A percentile compares a stretch with the other conserved stretches of the same genome.
These are phyloP conservation scores for Callithrix jacchus DNA, from an alignment of 2,113 vertebrate genomes.

Conservation along the genomic window DNA sequence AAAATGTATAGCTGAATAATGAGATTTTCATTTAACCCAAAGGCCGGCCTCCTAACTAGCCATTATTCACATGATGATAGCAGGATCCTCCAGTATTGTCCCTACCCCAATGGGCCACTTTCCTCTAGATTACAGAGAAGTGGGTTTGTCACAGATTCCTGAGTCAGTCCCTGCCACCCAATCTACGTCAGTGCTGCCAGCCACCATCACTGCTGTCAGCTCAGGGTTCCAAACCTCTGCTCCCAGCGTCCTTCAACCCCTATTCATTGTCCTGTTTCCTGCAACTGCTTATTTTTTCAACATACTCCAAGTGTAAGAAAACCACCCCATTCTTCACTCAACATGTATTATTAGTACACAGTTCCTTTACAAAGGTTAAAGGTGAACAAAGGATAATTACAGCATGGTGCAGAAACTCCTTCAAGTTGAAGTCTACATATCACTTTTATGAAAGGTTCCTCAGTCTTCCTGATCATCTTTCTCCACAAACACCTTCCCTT, in stretches of 20 bases:
- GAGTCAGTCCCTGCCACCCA: neutral
- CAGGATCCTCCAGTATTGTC: neutral
- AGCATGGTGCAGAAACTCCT: neutral
- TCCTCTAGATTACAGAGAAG: constrained; percentile 23
- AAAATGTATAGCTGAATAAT: constrained; percentile 9
- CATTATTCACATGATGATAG: neutral
- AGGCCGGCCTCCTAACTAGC: neutral
- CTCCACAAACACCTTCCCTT: neutral
- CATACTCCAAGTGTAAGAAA: constrained; percentile 4
- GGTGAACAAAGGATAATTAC: neutral
- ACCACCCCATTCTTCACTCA: neutral
- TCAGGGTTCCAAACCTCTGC: neutral
- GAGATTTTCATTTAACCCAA: neutral
- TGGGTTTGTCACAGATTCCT: neutral
- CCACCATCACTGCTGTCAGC: neutral
- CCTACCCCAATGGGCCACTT: neutral
- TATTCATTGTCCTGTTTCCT: neutral
- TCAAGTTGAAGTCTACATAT: neutral
- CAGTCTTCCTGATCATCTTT: neutral
- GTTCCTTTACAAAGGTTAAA: neutral
- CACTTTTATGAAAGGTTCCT: neutral
- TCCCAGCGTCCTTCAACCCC: neutral
- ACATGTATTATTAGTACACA: neutral
- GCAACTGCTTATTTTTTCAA: constrained; percentile 18
- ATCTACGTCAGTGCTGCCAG: neutral